A percentile compares a stretch with the other conserved stretches of the same genome.
phyloP scores from a whole-genome alignment of 2,797 vertebrate genomes.

The Petrocephalus schoutedeni region DNA sequence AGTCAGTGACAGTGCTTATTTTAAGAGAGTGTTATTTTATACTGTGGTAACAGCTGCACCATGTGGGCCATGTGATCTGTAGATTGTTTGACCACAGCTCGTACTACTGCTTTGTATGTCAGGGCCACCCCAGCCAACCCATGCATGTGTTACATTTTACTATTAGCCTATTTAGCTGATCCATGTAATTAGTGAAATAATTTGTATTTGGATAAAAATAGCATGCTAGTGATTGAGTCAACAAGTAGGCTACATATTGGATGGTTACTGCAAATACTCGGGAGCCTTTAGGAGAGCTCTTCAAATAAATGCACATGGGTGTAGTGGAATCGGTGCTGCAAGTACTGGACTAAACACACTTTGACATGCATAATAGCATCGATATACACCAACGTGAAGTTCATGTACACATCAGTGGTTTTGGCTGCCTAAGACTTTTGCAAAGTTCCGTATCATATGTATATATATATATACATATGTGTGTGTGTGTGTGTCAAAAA shows the following conservation, averaged over 20 bases:
- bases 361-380: no score
- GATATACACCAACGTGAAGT: no score
- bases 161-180: background rate
- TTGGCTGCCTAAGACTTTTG: no score
- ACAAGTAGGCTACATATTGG: background rate
- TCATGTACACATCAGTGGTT: no score
- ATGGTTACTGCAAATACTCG: background rate
- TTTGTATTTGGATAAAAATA: background rate
- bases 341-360: no score
- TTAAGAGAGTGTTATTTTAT: slow-evolving; percentile 51
- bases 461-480: background rate
- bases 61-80: slow-evolving; percentile 61
- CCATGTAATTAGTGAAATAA: background rate
- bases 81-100: slow-evolving; percentile 31
- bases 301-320: no score
- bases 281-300: background rate
- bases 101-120: slow-evolving; percentile 44
- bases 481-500: background rate
- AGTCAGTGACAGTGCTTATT: slow-evolving; percentile 28
- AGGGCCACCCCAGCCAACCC: background rate
- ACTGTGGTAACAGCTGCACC: slow-evolving; percentile 61
- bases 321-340: no score
- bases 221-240: background rate
- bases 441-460: background rate
- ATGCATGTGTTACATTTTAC: background rate